Evolutionary conservation across 2,888 invertebrate genomes (phyloP), one percentile per base, ranked within the genome.

Genomic region (Chaitophorus viminalis): DNA sequence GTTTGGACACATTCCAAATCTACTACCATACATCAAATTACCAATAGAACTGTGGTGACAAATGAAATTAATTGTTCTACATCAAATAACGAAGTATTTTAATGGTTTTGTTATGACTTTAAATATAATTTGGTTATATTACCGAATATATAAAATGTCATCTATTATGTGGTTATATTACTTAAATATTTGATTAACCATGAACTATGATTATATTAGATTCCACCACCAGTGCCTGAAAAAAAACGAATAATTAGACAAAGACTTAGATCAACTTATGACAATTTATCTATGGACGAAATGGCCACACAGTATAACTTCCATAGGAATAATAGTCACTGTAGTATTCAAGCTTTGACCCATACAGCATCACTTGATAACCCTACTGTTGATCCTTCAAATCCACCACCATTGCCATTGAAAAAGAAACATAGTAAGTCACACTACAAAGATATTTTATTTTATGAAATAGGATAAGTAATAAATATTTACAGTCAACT

Each of bases 401-500:
- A 79, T 79, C 96, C 97, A 89, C 98, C 98, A 89, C 98, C 98
- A 82, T 92, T 98, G 90, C 98, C 98, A 74, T 95, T 96, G 77
- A 98, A 98, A 93, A 97, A 97, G 92, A 95, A 96, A 92, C 96
- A 98, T 93, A 98, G 98, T 97, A 94, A 96, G 97, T 96, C 92
- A 31, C 39, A 91, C 89, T 89, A 60, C 46, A 4, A n/a, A 3
- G 74, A 54, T 72, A 60, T 60, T 60, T 65, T 65, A 65, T 11
- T 75, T 21, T 39, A 75, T 60, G 31, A 74, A n/a, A 52, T 17
- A 31, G 4, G 17, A 31, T 29, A 70, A 17, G 31, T 70, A 29
- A 70, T 46, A 25, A 46, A 65, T 18, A 39, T 68, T 25, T 9
- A 36, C 36, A 79, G 17, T 8, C 36, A 17, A 60, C 25, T 78